Base-by-base conservation (phyloP, 1,140 invertebrate genomes). In the Phymastichus coffea region DNA sequence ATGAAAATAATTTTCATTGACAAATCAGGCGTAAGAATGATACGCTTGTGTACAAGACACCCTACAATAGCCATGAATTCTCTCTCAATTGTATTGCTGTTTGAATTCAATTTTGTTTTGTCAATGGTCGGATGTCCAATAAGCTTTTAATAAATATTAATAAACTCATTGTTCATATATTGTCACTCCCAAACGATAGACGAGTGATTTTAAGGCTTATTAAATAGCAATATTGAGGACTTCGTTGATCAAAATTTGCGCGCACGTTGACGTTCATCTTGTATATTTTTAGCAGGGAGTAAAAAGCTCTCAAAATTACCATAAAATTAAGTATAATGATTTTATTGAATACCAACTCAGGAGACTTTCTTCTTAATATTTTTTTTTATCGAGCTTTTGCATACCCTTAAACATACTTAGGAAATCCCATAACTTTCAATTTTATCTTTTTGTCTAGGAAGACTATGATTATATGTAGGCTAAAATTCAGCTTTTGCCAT, bases 391-490 rank as follows among this genome's bases (percentile, higher is more conserved):
- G 53, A 56, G 46, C 30, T 43, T 61, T 22, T 38, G 30, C 23
- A 55, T 51, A 48, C 51, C 35, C 44, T 47, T 53, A 44, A 63
- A 20, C 28, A 51, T 61, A 62, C 6, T 43, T 62, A 56, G 26
- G 48, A 56, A 60, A 51, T 52, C 48, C 30, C 57, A 63, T 59
- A 56, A 52, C 33, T 54, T 55, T 60, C 48, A 40, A 55, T 30
- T 56, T 69, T 63, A n/a, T n/a, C n/a, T 19, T 63, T 63, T 66
- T 67, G 59, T 71, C 74, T 78, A 78, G 76, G 77, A 78, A 79
- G 77, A 79, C 77, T 79, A 77, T 78, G 76, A 78, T 79, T 75
- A 76, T 77, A 64, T 70, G 73, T 77, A 77, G 74, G 77, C 77
- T 76, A 79, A 54, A 70, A 72, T 70, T 68, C 61, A 71, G 64